Evolutionary conservation across 2,888 invertebrate genomes (phyloP), one percentile per base, ranked within the genome.

Genomic region (Lasioglossum morio): DNA sequence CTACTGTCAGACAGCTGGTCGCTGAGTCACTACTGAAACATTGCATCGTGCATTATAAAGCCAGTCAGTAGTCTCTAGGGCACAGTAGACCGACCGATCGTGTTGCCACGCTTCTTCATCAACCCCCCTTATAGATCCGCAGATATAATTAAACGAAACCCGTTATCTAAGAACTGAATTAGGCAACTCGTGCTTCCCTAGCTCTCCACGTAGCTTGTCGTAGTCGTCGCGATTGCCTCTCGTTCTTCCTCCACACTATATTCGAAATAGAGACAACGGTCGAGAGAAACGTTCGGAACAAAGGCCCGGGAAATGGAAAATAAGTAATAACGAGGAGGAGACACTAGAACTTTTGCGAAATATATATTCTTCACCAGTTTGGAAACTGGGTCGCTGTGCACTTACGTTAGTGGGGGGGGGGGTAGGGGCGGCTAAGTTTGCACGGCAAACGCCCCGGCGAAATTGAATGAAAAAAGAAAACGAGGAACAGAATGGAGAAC

Each of bases 1-100:
- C 88, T 87, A 90, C 86, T 89, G 85, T 89, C 90, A 88, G 90
- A 92, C 93, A 93, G 92, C 90, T 91, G 92, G 92, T 87, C 87
- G 92, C 91, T 93, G 94, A 94, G 90, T 94, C 94, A 94, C 91
- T 90, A 81, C 78, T 70, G 87, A 53, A 82, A 82, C 73, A 83
- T 85, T 86, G 79, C 84, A 70, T 88, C 88, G 84, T 88, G 87
- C 87, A 86, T 88, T 86, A 88, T 91, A 86, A 82, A 90, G 87
- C 85, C 85, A 88, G 88, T 84, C 88, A 86, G 80, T 74, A 86
- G 74, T 78, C 91, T 84, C 87, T 69, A 23, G 89, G 86, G 91
- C 88, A 89, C 85, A 86, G 72, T 77, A 84, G 81, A 75, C 86
- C 85, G 82, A 73, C 86, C 72, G 77, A 82, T 82, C 79, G 48